phyloP scores from a whole-genome alignment of 1,140 invertebrate species.

The Apis florea region DNA sequence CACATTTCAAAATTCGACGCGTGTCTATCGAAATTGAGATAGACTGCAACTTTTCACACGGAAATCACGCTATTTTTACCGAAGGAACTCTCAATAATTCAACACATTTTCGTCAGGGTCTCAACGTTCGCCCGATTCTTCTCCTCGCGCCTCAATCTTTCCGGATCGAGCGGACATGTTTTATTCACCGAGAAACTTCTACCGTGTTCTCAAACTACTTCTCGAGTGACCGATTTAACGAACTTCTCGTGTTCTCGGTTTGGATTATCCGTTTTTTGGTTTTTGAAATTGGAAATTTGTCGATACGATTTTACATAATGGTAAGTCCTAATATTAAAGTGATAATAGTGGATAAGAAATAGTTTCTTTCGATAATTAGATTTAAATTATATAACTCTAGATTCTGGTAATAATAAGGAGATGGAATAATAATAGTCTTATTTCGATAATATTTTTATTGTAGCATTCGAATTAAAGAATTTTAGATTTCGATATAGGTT shows the following conservation, averaged over 20 bases:
- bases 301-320: too few relatives aligned
- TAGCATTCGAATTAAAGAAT: too few relatives aligned
- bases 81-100: conserved; percentile 12
- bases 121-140: neutral
- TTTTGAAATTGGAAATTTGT: too few relatives aligned
- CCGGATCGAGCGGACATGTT: neutral
- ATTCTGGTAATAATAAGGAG: neutral
- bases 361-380: neutral
- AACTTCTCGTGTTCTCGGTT: neutral
- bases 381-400: neutral
- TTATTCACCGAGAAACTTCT: conserved; percentile 22
- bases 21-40: neutral
- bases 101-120: neutral
- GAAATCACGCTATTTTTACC: conserved; percentile 8
- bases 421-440: neutral
- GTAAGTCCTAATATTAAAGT: neutral
- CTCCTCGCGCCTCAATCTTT: neutral
- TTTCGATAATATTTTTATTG: neutral
- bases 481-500: too few relatives aligned
- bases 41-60: neutral
- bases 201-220: neutral
- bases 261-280: neutral
- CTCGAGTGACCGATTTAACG: conserved; percentile 1
- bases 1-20: neutral
- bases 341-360: neutral